Percentiles rank a stretch among this genome's conserved stretches.
phyloP scores from a whole-genome alignment of 2,888 invertebrate genomes.

The Autographa pulchrina region DNA sequence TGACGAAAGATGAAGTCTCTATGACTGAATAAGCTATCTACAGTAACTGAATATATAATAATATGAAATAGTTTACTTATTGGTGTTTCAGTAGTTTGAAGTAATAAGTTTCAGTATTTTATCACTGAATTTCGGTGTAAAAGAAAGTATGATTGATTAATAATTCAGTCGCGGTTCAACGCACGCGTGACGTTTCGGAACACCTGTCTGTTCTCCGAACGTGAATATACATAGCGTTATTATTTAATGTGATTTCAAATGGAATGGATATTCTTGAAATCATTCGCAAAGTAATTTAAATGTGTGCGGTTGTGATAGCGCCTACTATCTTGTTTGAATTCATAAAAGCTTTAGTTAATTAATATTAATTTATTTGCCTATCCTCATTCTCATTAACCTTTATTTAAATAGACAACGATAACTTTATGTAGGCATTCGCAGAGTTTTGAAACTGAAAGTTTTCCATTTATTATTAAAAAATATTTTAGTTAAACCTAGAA shows the following conservation, averaged over 20 bases:
- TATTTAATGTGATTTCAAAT: slow-evolving; percentile 54
- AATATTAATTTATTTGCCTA: background rate
- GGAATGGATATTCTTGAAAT: slow-evolving; percentile 45
- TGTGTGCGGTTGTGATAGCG: slow-evolving; percentile 13
- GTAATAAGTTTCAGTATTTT: slow-evolving; percentile 50
- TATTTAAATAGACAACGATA: background rate
- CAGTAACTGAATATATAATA: slow-evolving; percentile 53
- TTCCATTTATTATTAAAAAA: background rate
- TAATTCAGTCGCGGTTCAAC: slow-evolving; percentile 49
- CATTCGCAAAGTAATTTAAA: slow-evolving; percentile 40
- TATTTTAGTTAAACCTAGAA: background rate
- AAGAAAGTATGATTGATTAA: slow-evolving; percentile 50
- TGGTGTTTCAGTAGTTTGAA: slow-evolving; percentile 58
- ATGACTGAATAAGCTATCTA: no score
- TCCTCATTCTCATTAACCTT: background rate
- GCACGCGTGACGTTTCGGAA: slow-evolving; percentile 54
- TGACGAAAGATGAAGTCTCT: slow-evolving; percentile 64
- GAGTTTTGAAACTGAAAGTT: background rate
- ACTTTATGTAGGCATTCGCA: background rate
- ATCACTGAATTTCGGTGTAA: slow-evolving; percentile 35
- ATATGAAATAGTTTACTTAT: slow-evolving; percentile 69
- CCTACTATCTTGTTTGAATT: slow-evolving; percentile 21
- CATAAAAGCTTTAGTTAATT: background rate
- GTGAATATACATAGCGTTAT: slow-evolving; percentile 52
- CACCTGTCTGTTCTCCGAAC: slow-evolving; percentile 43